Percentiles rank a stretch among this genome's conserved stretches.
phyloP scores from a whole-genome alignment of 1,140 invertebrate genomes.

The Drosophila sp. region DNA sequence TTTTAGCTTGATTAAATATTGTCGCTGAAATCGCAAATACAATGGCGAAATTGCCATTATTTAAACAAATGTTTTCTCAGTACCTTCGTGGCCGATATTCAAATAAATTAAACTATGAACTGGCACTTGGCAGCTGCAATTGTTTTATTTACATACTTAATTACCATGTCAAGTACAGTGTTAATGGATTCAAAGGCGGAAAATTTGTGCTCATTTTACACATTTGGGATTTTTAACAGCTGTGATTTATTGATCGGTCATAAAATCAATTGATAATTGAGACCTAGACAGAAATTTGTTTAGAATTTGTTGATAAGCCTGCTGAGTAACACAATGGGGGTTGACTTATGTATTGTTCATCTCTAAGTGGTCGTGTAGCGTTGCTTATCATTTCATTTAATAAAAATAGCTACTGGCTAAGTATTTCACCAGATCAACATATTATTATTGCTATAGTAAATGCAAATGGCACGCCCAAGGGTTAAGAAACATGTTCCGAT shows the following conservation, averaged over 20 bases:
- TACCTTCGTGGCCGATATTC: slow-evolving; percentile 8
- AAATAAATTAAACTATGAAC: slow-evolving; percentile 41
- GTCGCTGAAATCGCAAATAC: slow-evolving; percentile 43
- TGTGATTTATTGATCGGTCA: slow-evolving; percentile 23
- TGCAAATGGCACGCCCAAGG: slow-evolving; percentile 3
- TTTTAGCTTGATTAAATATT: slow-evolving; percentile 76
- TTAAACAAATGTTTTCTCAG: slow-evolving; percentile 68
- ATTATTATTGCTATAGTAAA: slow-evolving; percentile 18
- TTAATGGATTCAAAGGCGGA: slow-evolving; percentile 1
- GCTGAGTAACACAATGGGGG: slow-evolving; percentile 12
- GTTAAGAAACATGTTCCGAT: slow-evolving; percentile 21
- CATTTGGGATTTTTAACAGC: slow-evolving; percentile 27
- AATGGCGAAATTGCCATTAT: slow-evolving; percentile 63
- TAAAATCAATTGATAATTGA: slow-evolving; percentile 30
- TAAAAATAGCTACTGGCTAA: slow-evolving; percentile 12
- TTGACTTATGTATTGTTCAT: slow-evolving; percentile 3
- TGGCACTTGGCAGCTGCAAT: slow-evolving; percentile 27
- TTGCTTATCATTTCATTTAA: slow-evolving; percentile 26
- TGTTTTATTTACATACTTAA: slow-evolving; percentile 23
- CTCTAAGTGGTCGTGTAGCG: slow-evolving; percentile 1
- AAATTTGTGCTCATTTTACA: slow-evolving; percentile 2
- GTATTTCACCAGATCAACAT: slow-evolving; percentile 26
- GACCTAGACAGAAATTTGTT: slow-evolving; percentile 8
- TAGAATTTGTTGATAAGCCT: neutral
- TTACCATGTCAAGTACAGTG: slow-evolving; percentile 17